Evolutionary conservation across 1,140 invertebrate species (phyloP).

Genomic region (Drosophila pachea): DNA sequence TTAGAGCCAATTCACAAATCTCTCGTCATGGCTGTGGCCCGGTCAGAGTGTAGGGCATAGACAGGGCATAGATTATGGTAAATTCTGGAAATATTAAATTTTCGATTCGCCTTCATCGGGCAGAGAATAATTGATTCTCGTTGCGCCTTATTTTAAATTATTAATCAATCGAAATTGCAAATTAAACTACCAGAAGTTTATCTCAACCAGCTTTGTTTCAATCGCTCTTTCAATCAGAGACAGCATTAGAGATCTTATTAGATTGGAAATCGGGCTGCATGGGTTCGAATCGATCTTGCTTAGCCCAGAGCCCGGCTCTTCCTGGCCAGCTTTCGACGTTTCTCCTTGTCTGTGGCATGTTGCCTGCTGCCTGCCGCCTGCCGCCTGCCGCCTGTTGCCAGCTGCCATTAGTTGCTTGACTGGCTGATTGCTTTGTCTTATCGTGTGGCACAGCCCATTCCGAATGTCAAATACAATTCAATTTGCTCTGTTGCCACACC

Average conservation of each 20-base stretch:
- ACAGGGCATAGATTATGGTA: too few species aligned
- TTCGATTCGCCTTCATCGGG: too few species aligned
- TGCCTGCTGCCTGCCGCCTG: constrained; percentile 21
- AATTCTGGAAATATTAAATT: too few species aligned
- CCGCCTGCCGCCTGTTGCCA: constrained; percentile 47
- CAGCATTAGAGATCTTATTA: constrained; percentile 6
- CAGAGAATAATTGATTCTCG: too few species aligned
- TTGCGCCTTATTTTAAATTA: too few species aligned
- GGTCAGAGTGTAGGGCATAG: too few species aligned
- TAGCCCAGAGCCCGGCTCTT: constrained; percentile 11
- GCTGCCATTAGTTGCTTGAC: constrained; percentile 50
- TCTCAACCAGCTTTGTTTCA: too few species aligned
- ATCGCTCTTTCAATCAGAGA: too few species aligned
- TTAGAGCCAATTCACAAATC: too few species aligned
- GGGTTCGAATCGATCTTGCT: constrained; percentile 54
- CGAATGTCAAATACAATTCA: constrained; percentile 68
- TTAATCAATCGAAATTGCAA: too few species aligned
- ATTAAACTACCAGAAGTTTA: too few species aligned
- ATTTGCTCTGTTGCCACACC: constrained; percentile 69
- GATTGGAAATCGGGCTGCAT: constrained; percentile 11
- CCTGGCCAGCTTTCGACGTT: not conserved
- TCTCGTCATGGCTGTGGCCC: too few species aligned
- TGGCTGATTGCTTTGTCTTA: constrained; percentile 77
- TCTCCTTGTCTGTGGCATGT: not conserved
- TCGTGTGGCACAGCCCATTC: constrained; percentile 39